These are phyloP conservation scores for human (Homo sapiens) DNA, from an alignment of 2,113 vertebrate species.

Conservation along the genomic window DNA sequence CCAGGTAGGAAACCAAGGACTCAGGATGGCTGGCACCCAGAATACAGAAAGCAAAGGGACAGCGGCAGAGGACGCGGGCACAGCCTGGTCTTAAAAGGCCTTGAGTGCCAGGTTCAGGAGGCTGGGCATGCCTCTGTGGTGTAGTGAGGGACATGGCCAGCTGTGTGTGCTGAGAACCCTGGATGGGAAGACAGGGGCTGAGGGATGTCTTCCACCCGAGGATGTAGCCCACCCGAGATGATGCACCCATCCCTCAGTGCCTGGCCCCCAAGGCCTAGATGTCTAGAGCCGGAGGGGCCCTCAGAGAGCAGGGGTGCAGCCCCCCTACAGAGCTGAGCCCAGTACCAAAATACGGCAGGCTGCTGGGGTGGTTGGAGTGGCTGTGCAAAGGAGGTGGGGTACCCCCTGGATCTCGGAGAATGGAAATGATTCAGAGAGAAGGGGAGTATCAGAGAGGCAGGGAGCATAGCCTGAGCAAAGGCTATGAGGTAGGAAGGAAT, in stretches of 20 bases:
- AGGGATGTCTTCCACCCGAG: background rate
- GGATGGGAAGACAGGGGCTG: background rate
- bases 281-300: background rate
- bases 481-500: background rate
- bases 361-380: background rate
- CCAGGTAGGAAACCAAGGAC: background rate
- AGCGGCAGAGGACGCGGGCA: background rate
- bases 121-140: too few species aligned
- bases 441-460: background rate
- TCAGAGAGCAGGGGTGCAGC: background rate
- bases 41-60: background rate
- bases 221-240: background rate
- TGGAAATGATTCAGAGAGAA: background rate
- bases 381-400: background rate
- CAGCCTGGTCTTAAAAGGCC: background rate
- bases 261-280: background rate
- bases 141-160: fast-evolving
- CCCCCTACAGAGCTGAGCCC: background rate
- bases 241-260: background rate
- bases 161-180: background rate
- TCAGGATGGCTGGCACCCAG: background rate
- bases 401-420: background rate
- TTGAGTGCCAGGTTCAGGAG: background rate
- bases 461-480: background rate
- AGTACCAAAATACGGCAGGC: background rate